Base-by-base conservation (phyloP, 2,888 invertebrate genomes). In the Ichneumoninae sp. region DNA sequence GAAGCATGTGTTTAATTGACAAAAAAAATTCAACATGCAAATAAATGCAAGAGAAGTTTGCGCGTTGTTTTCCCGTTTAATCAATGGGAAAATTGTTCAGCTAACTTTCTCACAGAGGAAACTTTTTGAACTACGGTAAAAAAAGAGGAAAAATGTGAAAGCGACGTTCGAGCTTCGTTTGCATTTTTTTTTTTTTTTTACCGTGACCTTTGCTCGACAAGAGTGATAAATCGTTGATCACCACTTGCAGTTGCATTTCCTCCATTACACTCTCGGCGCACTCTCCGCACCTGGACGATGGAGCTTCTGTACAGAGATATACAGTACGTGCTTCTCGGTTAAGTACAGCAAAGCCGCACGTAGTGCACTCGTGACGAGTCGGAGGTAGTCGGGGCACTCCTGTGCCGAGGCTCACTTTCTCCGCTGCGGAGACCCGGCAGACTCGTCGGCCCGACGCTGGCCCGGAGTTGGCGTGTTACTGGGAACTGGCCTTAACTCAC, bases 401-500 rank as follows among this genome's bases (percentile, higher is more conserved):
- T 26, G 50, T 33, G 70, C 26, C 26, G 40, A 50, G 40, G 30
- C 77, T 68, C 66, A 57, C 57, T 57, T 57, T 57, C 54, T 54
- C 54, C 10, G 22, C 13, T 57, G 57, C 57, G 26, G 10, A 26
- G 57, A 57, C 47, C 68, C 57, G 30, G 40, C 65, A 71, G 74
- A 54, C 52, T 50, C 70, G 77, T 73, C 78, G 60, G 70, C 66
- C 74, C 26, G 63, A 65, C 50, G 54, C 75, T 70, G 52, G 70
- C 81, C 65, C 65, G 30, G 83, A 60, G 81, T 65, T 86, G 74
- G 86, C 86, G 83, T 86, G 86, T 81, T 84, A 68, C 76, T 76
- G 65, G 75, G 69, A 82, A 66, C 66, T 65, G 52, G 69, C 82
- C 79, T 73, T 84, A 86, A 86, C 84, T 84, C 84, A 82, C 84